Evolutionary conservation across 2,888 invertebrate species (phyloP).

Genomic region (Trichogramma dendrolimi): DNA sequence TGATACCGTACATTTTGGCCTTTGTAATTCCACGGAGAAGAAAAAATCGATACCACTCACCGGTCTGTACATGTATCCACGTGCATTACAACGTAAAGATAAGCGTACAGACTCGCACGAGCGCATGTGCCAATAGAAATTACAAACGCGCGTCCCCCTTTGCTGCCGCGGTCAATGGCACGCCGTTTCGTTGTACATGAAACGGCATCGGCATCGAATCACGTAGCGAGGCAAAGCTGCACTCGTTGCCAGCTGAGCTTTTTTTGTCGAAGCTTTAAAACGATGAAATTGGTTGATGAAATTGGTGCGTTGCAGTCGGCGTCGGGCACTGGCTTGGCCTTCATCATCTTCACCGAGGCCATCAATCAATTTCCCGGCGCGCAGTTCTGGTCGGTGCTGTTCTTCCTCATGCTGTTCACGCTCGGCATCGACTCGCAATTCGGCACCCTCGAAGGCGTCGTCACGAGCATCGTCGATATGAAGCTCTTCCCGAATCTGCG

Average conservation of each 20-base stretch:
- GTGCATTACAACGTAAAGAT: too few species aligned
- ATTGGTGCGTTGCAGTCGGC: constrained; percentile 82
- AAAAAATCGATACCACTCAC: too few species aligned
- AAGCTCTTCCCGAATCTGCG: constrained; percentile 87
- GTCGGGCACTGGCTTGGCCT: constrained; percentile 92
- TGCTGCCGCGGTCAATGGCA: too few species aligned
- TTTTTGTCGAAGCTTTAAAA: background rate
- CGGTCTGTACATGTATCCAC: too few species aligned
- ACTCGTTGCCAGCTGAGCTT: background rate
- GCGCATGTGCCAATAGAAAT: too few species aligned
- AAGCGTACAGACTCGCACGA: too few species aligned
- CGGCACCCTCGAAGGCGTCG: constrained; percentile 91
- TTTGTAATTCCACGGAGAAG: too few species aligned
- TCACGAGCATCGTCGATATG: constrained; percentile 93
- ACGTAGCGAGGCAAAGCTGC: constrained; percentile 4
- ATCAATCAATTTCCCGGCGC: constrained; percentile 96
- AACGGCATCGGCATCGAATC: too few species aligned
- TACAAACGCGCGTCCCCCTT: too few species aligned
- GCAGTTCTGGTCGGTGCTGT: constrained; percentile 92
- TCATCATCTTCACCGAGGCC: constrained; percentile 96
- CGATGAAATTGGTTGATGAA: constrained; percentile 32
- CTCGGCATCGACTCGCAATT: constrained; percentile 96
- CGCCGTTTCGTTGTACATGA: too few species aligned
- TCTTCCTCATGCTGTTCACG: constrained; percentile 95
- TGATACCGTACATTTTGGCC: too few species aligned